A percentile compares a stretch with the other conserved stretches of the same genome.
Evolutionary conservation across 1,140 invertebrate species (phyloP).

Genomic region (Zaprionus nigranus): DNA sequence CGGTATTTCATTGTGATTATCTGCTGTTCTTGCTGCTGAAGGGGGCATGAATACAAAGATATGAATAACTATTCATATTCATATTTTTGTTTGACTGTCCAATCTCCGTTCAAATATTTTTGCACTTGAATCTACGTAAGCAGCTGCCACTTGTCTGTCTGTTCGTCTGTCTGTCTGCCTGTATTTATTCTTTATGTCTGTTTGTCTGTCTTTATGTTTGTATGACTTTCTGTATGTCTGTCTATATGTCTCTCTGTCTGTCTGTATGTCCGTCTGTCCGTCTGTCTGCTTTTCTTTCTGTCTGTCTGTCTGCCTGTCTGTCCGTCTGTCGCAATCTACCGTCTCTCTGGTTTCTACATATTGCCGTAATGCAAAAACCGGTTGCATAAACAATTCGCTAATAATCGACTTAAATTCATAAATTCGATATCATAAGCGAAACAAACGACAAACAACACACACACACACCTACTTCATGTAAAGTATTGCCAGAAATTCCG

Average conservation of each 20-base stretch:
- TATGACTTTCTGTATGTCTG: not conserved
- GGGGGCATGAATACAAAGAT: not conserved
- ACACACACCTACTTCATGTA: not conserved
- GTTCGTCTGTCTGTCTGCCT: not conserved
- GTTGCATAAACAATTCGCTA: slow-evolving; percentile 63
- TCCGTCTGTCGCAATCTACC: not conserved
- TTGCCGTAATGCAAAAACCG: slow-evolving; percentile 42
- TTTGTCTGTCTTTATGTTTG: slow-evolving; percentile 8
- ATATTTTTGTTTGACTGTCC: slow-evolving; percentile 12
- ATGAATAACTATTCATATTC: not conserved
- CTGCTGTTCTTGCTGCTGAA: not conserved
- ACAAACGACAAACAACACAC: slow-evolving; percentile 21
- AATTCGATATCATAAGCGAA: slow-evolving; percentile 42
- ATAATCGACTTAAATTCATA: slow-evolving; percentile 56
- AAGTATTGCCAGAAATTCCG: slow-evolving; percentile 25
- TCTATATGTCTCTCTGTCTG: not conserved
- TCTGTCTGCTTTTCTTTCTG: not conserved
- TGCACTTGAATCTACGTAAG: slow-evolving; percentile 35
- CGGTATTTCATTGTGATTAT: not conserved
- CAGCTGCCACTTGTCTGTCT: slow-evolving; percentile 46
- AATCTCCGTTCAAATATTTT: slow-evolving; percentile 32
- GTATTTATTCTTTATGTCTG: not conserved
- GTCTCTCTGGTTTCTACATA: not conserved
- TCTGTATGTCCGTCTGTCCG: no score
- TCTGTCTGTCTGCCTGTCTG: no score